Evolutionary conservation across 2,888 invertebrate genomes (phyloP).

Genomic region (Neoitamus cyanurus): DNA sequence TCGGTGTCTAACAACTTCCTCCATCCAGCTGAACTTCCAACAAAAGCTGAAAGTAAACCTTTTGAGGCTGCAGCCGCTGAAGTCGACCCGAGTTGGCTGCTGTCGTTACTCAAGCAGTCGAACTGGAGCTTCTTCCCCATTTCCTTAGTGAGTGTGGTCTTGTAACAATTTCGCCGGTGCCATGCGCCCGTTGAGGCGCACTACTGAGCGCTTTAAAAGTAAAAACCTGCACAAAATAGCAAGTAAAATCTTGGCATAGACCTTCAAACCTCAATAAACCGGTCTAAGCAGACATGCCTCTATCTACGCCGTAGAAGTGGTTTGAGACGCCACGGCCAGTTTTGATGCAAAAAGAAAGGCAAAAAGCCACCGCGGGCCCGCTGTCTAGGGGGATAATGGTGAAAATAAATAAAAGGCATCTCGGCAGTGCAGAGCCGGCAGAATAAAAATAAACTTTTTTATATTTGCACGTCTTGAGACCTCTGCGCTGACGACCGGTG

Average conservation of each 20-base stretch:
- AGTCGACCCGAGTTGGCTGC: neutral
- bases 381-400: neutral
- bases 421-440: neutral
- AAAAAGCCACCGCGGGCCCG: neutral
- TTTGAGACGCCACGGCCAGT: neutral
- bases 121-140: neutral
- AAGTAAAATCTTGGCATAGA: slow-evolving; percentile 36
- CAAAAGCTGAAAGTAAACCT: neutral
- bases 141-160: neutral
- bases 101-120: neutral
- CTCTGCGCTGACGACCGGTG: neutral
- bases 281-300: neutral
- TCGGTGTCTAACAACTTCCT: neutral
- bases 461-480: neutral
- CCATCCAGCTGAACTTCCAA: neutral
- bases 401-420: neutral
- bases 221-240: slow-evolving; percentile 17
- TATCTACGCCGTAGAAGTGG: neutral
- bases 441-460: neutral
- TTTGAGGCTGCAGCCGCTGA: neutral
- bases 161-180: neutral
- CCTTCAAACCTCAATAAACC: slow-evolving; percentile 42
- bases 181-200: neutral
- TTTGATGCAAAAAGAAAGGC: neutral
- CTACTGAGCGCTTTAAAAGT: neutral